These are phyloP conservation scores for Amitus sp. DNA, from an alignment of 2,888 invertebrate species.

Conservation along the genomic window DNA sequence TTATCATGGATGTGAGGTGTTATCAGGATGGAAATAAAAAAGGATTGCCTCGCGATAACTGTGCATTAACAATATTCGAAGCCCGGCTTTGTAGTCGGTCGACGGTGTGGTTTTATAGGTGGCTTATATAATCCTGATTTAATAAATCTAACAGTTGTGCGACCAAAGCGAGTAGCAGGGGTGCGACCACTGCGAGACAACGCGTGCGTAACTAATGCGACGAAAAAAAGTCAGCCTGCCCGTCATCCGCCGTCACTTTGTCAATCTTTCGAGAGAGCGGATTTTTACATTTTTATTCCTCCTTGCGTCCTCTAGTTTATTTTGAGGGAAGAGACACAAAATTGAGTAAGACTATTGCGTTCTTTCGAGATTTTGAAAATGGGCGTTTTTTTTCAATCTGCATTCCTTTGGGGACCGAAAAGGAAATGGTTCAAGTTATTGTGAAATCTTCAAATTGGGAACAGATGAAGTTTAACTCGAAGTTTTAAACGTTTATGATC, in stretches of 20 bases:
- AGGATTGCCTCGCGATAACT: conserved; percentile 29
- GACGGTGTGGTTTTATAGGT: conserved; percentile 60
- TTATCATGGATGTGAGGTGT: conserved; percentile 53
- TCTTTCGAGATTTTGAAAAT: too few relatives aligned
- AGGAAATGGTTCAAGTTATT: too few relatives aligned
- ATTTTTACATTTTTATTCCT: background rate
- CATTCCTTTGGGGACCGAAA: too few relatives aligned
- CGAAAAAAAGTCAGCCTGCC: conserved; percentile 50
- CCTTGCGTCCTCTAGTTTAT: background rate
- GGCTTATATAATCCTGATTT: conserved; percentile 66
- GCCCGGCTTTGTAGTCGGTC: conserved; percentile 46
- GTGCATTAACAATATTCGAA: conserved; percentile 39
- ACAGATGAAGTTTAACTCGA: too few relatives aligned
- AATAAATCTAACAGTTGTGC: conserved; percentile 66
- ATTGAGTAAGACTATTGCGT: too few relatives aligned
- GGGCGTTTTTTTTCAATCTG: too few relatives aligned
- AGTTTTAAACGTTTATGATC: too few relatives aligned
- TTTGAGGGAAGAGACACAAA: background rate
- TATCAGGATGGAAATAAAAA: conserved; percentile 38
- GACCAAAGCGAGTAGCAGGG: too few relatives aligned
- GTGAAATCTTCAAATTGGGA: too few relatives aligned
- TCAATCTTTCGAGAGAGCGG: conserved; percentile 11
- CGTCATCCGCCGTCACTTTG: conserved; percentile 28
- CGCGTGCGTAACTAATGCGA: conserved; percentile 64
- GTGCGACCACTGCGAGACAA: conserved; percentile 44